Percentiles rank a stretch among this genome's conserved stretches.
These are phyloP conservation scores for Alcedo quadribrachys DNA, from an alignment of 2,797 vertebrate genomes.

Conservation along the genomic window DNA sequence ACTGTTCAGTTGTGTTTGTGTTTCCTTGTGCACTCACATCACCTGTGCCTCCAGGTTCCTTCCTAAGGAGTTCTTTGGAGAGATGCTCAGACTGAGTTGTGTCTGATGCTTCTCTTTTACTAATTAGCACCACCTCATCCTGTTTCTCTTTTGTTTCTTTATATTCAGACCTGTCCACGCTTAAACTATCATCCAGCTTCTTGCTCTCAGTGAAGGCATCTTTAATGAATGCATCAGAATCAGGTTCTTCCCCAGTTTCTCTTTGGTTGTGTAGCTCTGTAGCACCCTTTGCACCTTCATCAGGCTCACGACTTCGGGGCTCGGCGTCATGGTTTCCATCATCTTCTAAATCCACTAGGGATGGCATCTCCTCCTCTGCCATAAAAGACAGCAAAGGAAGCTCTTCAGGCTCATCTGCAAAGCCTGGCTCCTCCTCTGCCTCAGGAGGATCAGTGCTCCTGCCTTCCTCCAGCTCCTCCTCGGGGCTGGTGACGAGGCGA, in stretches of 20 bases:
- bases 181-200: slow-evolving; percentile 5
- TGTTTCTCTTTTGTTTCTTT: slow-evolving; percentile 60
- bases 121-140: background rate
- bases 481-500: slow-evolving; percentile 79
- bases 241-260: background rate
- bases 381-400: slow-evolving; percentile 78
- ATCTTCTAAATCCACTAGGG: background rate
- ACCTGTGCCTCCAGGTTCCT: background rate
- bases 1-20: background rate
- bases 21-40: background rate
- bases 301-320: background rate
- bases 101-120: background rate
- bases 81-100: background rate
- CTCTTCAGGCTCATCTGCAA: slow-evolving; percentile 60
- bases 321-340: background rate
- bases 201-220: slow-evolving; percentile 76
- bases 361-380: slow-evolving; percentile 31
- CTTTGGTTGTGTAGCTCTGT: slow-evolving; percentile 58
- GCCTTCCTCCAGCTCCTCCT: slow-evolving; percentile 79
- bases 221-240: slow-evolving; percentile 70
- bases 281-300: slow-evolving; percentile 1
- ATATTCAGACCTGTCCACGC: slow-evolving; percentile 62
- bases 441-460: slow-evolving; percentile 32
- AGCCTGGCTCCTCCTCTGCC: slow-evolving; percentile 53
- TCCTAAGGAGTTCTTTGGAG: background rate